Base-by-base conservation (phyloP, 2,797 vertebrate species). In the Gymnoscopelus microlampas region DNA sequence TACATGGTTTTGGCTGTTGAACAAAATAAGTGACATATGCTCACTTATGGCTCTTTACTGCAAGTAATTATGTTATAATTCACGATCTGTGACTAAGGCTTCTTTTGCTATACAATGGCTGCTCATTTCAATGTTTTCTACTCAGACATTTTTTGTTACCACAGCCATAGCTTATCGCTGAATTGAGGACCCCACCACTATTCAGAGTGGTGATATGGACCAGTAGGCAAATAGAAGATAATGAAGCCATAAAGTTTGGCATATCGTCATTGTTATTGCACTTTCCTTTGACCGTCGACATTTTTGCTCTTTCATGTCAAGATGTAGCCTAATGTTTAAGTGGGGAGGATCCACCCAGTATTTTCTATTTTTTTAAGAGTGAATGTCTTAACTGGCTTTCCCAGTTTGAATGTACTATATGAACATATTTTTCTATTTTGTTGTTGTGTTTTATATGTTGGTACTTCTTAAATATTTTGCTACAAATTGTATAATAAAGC, bases 371-470 rank as follows among this genome's bases (percentile, higher is more conserved):
- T 44, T 44, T 44, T 8, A 3, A 4, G 39, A 8, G 66, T 86
- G 87, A 91, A 86, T 89, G 88, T 90, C 78, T 78, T 60, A 68
- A 63, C 1, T 68, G 56, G 48, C 2, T 58, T 58, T 71, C 4
- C 39, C 23, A 48, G 44, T 72, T 60, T 66, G 11, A 70, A 54
- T 35, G 48, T 85, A 51, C 49, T 51, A 77, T 75, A 79, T 81
- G 32, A 78, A 76, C 69, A 39, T 88, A 88, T 88, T 92, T 91
- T 90, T 91, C 68, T 90, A 91, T 74, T 81, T 79, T 78, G 73
- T 23, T 53, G 24, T 51, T 53, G 49, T 76, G 66, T 73, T 11
- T 66, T 81, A 12, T 70, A 63, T 66, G n/a, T 66, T 77, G 48
- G 76, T 89, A 88, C 78, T 77, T n/a, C 85, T 85, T 77, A 80